Percentiles rank a stretch among this genome's conserved stretches.
Conservation (phyloP, 2,113 vertebrate genomes). For the Menura novaehollandiae region DNA sequence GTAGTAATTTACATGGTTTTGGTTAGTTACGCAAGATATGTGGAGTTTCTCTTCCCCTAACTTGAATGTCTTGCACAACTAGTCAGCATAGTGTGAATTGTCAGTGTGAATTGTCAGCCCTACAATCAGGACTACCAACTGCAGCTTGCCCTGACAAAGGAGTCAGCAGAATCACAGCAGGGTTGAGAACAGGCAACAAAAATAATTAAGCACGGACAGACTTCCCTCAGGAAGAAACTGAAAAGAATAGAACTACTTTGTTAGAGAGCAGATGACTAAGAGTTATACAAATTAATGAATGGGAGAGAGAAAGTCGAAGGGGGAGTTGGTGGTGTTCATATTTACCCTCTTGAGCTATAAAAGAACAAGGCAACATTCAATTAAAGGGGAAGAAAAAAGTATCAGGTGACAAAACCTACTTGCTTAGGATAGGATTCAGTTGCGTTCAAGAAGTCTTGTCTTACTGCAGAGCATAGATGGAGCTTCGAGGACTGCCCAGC, state of each 20-base stretch:
- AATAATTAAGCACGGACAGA: constrained; percentile 26
- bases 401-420: background rate
- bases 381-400: constrained; percentile 15
- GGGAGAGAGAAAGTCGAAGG: background rate
- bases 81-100: constrained; percentile 52
- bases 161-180: constrained; percentile 26
- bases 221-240: constrained; percentile 46
- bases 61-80: constrained; percentile 58
- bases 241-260: constrained; percentile 45
- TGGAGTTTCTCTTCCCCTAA: constrained; percentile 52
- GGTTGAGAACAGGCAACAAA: constrained; percentile 16
- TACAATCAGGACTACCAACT: constrained; percentile 48
- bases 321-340: background rate
- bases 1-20: constrained; percentile 65
- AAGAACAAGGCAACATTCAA: constrained; percentile 19
- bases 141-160: constrained; percentile 33
- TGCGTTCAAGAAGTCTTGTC: background rate
- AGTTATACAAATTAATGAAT: constrained; percentile 61
- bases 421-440: background rate
- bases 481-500: background rate
- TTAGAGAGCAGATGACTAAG: constrained; percentile 54
- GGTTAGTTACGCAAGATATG: constrained; percentile 58
- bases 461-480: background rate
- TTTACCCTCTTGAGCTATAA: constrained; percentile 31
- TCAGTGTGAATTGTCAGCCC: constrained; percentile 38